Base-by-base conservation (phyloP, 1,140 invertebrate genomes). In the Drosophila rhopaloa region DNA sequence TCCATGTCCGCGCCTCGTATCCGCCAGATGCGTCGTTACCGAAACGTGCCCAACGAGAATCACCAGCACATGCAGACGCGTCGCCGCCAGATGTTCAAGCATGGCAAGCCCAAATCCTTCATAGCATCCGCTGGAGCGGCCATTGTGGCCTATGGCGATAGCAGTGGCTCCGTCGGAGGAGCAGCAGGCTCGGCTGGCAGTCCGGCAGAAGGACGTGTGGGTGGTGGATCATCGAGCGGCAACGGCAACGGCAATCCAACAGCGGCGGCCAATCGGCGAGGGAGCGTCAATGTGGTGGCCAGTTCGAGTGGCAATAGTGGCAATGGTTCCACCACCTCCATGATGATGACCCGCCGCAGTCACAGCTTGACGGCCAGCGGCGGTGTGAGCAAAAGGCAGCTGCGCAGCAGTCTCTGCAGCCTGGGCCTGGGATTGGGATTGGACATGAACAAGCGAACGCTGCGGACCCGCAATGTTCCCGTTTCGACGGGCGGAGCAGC, bases 21-120 rank as follows among this genome's bases (percentile, higher is more conserved):
- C 9, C 81, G 78, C 0, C 81, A 81, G 10, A 73, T 90, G 78
- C 85, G 85, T 29, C 75, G 81, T 5, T 90, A 82, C 62, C 81
- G 78, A n/a, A 91, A 91, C 50, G 85, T 91, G 10, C 89, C 89
- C 47, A 91, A 91, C n/a, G 89, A 91, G 61, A 91, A 91, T 67
- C 85, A 88, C 13, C 79, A 79, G 19, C 80, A 90, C 47, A 80
- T 89, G 83, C 83, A 89, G 37, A 89, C 80, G 10, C 85, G 80
- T 1, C 73, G 70, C 0, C 83, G 84, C 0, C 84, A 89, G 41
- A 54, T 83, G 16, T 88, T 88, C 5, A 85, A 81, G 66, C 77
- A 63, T 10, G 51, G 14, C 27, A 86, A 76, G 1, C 41, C 48
- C 10, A 89, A 79, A 41, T 79, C 85, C 8, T 74, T 79, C 13